Base-by-base conservation (phyloP, 1,140 invertebrate species). In the Ylistrum balloti region DNA sequence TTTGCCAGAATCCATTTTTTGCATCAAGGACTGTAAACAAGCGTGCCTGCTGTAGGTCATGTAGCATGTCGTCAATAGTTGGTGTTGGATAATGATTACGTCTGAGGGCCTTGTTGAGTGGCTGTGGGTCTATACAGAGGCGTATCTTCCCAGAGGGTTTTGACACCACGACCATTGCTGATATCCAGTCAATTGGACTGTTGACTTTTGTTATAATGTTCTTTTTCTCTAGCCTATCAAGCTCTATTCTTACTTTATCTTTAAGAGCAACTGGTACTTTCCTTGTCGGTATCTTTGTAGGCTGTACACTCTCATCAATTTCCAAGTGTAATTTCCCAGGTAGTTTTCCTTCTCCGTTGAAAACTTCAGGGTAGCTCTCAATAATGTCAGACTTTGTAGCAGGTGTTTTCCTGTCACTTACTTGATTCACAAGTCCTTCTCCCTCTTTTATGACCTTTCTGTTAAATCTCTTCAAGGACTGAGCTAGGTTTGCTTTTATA, bases 161-260 rank as follows among this genome's bases (percentile, higher is more conserved):
- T 13, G 88, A 89, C 20, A 94, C 91, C 35, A 94, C 86, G 15
- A 94, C 92, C 22, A 94, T 33, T 1, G 56, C n/a, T 0, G 88
- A 92, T 20, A 94, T 90, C 91, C 92, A 94, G 34, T 95, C 93
- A n/a, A 93, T 95, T n/a, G 93, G 93, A 38, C 90, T 92, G 86
- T 94, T 92, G n/a, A 95, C 93, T 93, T 92, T 92, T 56, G 91
- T 33, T 33, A 96, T 94, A 48, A 96, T 91, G 17, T 88, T 90
- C 9, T 88, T 20, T 33, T 90, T 89, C 32, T 92, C 93, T 17
- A 93, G 86, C 28, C 92, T 87, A 32, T 91, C 48, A 28, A 94
- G 33, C 85, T 93, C 89, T 32, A 17, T 2, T 88, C 90, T 90
- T 7, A 91, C 32, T 1, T 85, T 86, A n/a, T 35, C 33, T 33